These are phyloP conservation scores for Danio kyathit DNA, from an alignment of 2,797 vertebrate genomes.

Conservation along the genomic window DNA sequence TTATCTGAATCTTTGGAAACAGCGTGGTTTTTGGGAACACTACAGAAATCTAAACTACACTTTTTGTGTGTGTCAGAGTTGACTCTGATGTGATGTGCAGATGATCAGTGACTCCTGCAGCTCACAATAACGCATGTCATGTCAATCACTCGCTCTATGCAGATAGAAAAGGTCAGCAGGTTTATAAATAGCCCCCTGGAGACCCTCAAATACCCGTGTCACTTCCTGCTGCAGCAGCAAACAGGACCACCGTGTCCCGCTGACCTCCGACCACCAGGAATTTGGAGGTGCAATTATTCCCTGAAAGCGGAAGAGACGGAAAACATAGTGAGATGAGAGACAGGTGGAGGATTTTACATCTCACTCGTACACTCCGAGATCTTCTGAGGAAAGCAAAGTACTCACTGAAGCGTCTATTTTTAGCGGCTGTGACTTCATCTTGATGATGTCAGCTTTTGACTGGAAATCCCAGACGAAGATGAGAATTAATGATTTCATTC, in stretches of 20 bases:
- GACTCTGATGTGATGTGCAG: conserved; percentile 14
- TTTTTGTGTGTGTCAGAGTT: not conserved
- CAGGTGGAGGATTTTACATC: not conserved
- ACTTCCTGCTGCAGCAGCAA: conserved; percentile 51
- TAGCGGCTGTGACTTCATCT: not conserved
- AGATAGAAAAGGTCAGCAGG: conserved; percentile 63
- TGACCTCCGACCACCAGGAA: conserved; percentile 37
- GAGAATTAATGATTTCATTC: not conserved
- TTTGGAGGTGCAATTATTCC: conserved; percentile 9
- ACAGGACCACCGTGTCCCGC: not conserved
- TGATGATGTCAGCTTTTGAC: not conserved
- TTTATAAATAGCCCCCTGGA: conserved; percentile 69
- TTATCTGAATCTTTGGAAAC: too few relatives aligned
- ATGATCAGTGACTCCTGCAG: conserved; percentile 54
- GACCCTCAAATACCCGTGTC: conserved; percentile 56
- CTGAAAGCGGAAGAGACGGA: not conserved
- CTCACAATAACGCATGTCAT: conserved; percentile 57
- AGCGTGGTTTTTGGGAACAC: too few relatives aligned
- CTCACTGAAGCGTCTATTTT: not conserved
- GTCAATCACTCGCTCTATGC: conserved; percentile 49
- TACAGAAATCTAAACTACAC: too few relatives aligned
- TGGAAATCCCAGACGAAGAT: not conserved
- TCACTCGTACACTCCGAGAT: too few relatives aligned
- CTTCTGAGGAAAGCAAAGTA: not conserved
- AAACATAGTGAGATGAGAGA: conserved; percentile 4